These are phyloP conservation scores for Pantelozetes paolii DNA, from an alignment of 2,888 invertebrate species.

Conservation along the genomic window DNA sequence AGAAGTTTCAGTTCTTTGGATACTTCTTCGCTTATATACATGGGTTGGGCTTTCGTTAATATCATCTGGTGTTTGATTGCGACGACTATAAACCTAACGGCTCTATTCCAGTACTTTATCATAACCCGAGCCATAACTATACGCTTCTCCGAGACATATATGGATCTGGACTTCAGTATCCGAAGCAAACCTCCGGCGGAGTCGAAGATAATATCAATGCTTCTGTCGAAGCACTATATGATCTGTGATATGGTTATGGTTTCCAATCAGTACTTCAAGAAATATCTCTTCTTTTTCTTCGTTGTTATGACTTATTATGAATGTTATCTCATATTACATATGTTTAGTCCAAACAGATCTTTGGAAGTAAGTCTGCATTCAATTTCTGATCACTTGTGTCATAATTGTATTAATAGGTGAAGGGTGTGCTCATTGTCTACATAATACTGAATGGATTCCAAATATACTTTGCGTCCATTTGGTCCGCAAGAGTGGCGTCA, in stretches of 20 bases:
- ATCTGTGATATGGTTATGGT: slow-evolving; percentile 39
- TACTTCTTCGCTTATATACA: not conserved
- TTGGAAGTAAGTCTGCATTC: not conserved
- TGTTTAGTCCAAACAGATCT: slow-evolving; percentile 6
- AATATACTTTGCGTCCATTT: slow-evolving; percentile 30
- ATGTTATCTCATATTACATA: slow-evolving; percentile 35
- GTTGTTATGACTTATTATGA: slow-evolving; percentile 20
- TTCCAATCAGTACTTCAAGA: slow-evolving; percentile 36
- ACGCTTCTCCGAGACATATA: slow-evolving; percentile 24
- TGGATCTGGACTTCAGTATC: slow-evolving; percentile 31
- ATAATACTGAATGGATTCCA: slow-evolving; percentile 33
- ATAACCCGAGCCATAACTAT: slow-evolving; percentile 34
- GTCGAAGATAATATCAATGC: not conserved
- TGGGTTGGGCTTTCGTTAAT: not conserved
- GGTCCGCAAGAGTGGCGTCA: slow-evolving; percentile 35
- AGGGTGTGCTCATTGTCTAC: not conserved
- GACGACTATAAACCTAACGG: slow-evolving; percentile 25
- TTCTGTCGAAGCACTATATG: slow-evolving; percentile 35
- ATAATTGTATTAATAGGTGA: not conserved
- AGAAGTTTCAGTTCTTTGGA: not conserved
- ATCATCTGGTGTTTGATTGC: slow-evolving; percentile 7
- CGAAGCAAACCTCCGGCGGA: not conserved
- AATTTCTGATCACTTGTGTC: not conserved
- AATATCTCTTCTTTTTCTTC: slow-evolving; percentile 38
- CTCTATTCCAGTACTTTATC: slow-evolving; percentile 35